Conservation (phyloP, 2,797 vertebrate genomes). For the Phataginus tricuspis region DNA sequence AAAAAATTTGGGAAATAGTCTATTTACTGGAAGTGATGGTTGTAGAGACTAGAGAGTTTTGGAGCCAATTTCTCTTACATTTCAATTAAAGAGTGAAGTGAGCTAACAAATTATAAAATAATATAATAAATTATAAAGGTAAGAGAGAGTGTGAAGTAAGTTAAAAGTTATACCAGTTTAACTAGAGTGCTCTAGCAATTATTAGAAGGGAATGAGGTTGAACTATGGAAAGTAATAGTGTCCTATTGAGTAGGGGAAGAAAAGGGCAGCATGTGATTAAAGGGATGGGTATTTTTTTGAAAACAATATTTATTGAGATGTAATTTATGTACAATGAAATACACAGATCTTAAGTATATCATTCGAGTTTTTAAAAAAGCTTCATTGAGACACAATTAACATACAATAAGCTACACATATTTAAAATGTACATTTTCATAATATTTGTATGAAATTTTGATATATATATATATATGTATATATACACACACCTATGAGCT, state of each 20-base stretch:
- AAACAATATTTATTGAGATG: not conserved
- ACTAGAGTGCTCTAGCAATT: not conserved
- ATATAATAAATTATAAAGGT: not conserved
- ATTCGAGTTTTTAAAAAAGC: not conserved
- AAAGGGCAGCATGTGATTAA: not conserved
- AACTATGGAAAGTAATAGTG: not conserved
- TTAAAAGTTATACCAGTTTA: not conserved
- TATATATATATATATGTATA: too few relatives aligned
- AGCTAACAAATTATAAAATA: not conserved
- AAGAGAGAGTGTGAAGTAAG: not conserved
- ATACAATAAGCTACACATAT: not conserved
- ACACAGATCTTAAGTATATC: not conserved
- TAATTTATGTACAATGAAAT: not conserved
- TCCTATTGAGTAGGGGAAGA: not conserved
- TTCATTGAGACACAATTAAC: not conserved
- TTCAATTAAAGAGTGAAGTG: not conserved
- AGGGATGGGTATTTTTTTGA: not conserved
- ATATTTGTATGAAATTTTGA: not conserved
- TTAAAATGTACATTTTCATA: not conserved
- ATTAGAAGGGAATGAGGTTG: not conserved
- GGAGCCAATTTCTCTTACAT: not conserved
- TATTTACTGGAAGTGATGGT: not conserved
- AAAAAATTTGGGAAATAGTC: not conserved
- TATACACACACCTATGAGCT: not conserved
- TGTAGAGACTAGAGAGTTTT: not conserved